Conservation (phyloP, 1,140 invertebrate species). For the Ptiloglossa arizonensis region DNA sequence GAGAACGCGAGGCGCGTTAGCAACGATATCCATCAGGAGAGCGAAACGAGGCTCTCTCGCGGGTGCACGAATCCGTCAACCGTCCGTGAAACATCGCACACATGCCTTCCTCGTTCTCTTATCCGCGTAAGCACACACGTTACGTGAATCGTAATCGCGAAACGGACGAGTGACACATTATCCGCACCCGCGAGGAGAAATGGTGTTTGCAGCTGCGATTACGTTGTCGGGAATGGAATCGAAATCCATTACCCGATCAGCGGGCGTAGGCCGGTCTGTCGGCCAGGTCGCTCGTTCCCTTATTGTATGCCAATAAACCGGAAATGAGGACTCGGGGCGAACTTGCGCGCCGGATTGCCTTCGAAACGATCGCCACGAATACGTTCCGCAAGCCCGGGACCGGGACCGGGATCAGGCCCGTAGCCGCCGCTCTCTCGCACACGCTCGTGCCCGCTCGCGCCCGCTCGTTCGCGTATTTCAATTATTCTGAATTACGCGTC, state of each 20-base stretch:
- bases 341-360: constrained; percentile 22
- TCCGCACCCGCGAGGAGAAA: constrained; percentile 23
- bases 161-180: constrained; percentile 23
- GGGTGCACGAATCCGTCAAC: not conserved
- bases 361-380: constrained; percentile 22
- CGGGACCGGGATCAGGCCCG: not conserved
- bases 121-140: constrained; percentile 22
- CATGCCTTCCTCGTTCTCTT: not conserved
- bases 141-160: constrained; percentile 8
- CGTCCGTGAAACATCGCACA: constrained; percentile 1
- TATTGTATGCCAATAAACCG: constrained; percentile 37
- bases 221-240: constrained; percentile 21
- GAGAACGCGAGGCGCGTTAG: not conserved
- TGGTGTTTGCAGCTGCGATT: constrained; percentile 29
- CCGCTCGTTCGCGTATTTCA: constrained; percentile 56
- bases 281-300: constrained; percentile 1
- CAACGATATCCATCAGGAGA: not conserved
- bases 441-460: no score
- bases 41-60: not conserved
- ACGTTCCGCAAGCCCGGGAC: not conserved
- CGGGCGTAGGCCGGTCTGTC: not conserved
- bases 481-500: constrained; percentile 61
- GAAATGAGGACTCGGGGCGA: constrained; percentile 40
- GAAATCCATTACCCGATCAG: constrained; percentile 40
- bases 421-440: no score